phyloP scores from a whole-genome alignment of 2,113 vertebrate species.

The Picathartes gymnocephalus region DNA sequence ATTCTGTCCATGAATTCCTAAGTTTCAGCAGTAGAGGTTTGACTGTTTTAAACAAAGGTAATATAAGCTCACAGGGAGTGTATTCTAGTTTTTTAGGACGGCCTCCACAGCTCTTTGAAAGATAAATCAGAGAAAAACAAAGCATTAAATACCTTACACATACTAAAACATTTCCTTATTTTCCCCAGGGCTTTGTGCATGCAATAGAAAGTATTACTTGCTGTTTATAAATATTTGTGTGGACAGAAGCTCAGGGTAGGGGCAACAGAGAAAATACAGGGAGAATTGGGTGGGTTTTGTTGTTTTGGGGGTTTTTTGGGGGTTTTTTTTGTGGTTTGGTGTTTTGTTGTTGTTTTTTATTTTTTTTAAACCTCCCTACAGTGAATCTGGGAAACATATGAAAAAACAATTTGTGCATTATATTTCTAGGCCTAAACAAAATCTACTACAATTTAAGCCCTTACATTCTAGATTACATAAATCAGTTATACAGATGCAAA shows the following conservation, averaged over 20 bases:
- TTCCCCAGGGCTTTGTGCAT: neutral
- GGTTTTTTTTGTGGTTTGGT: neutral
- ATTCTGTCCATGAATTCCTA: neutral
- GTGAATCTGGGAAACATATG: neutral
- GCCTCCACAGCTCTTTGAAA: neutral
- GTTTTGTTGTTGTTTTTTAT: too few relatives aligned
- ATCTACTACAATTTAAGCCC: neutral
- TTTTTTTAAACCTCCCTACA: neutral
- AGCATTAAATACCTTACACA: neutral
- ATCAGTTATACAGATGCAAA: neutral
- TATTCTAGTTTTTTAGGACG: neutral
- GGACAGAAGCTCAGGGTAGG: neutral
- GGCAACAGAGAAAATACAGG: neutral
- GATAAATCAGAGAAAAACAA: slow-evolving; percentile 17
- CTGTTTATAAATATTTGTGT: slow-evolving; percentile 20
- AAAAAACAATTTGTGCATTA: neutral
- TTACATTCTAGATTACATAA: neutral
- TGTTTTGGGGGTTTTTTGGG: fast-evolving
- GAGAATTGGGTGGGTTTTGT: neutral
- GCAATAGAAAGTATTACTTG: slow-evolving; percentile 5
- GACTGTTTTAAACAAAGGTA: slow-evolving; percentile 12
- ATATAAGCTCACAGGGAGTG: neutral
- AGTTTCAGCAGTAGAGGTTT: neutral
- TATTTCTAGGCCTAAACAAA: neutral
- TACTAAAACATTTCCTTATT: slow-evolving; percentile 5